phyloP scores from a whole-genome alignment of 2,113 vertebrate genomes.

The Tyto alba region DNA sequence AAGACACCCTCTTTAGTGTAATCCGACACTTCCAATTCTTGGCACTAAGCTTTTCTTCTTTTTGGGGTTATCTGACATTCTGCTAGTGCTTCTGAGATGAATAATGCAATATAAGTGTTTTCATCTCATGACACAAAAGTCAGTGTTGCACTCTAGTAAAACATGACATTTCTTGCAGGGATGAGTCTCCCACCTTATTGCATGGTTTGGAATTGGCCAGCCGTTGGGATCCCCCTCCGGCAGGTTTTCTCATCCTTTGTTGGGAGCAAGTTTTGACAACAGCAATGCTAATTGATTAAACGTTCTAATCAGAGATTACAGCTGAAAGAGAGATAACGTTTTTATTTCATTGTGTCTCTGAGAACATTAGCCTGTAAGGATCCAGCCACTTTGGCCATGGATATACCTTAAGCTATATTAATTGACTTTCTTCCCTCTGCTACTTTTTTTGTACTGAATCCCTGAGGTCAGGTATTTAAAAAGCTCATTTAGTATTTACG shows the following conservation, averaged over 20 bases:
- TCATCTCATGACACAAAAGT: constrained; percentile 43
- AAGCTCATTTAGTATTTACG: neutral
- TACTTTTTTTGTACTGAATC: neutral
- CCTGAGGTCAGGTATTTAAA: neutral
- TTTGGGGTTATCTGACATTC: constrained; percentile 18
- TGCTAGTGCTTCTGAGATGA: constrained; percentile 50
- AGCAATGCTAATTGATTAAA: constrained; percentile 79
- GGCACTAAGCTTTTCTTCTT: neutral
- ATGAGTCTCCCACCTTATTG: constrained; percentile 39
- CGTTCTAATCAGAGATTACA: constrained; percentile 76
- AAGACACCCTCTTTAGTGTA: neutral
- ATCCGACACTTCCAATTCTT: neutral
- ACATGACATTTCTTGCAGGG: constrained; percentile 67
- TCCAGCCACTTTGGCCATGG: neutral
- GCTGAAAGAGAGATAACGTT: constrained; percentile 43
- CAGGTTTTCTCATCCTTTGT: constrained; percentile 59
- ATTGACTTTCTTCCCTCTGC: neutral
- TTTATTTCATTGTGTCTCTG: constrained; percentile 29
- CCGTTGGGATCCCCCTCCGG: constrained; percentile 8
- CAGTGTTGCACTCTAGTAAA: neutral
- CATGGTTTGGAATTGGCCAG: constrained; percentile 4
- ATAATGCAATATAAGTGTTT: constrained; percentile 10
- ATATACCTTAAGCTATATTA: neutral
- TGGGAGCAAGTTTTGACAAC: constrained; percentile 79
- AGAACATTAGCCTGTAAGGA: constrained; percentile 5